Base-by-base conservation (phyloP, 2,888 invertebrate species). In the Meghimatium bilineatum region DNA sequence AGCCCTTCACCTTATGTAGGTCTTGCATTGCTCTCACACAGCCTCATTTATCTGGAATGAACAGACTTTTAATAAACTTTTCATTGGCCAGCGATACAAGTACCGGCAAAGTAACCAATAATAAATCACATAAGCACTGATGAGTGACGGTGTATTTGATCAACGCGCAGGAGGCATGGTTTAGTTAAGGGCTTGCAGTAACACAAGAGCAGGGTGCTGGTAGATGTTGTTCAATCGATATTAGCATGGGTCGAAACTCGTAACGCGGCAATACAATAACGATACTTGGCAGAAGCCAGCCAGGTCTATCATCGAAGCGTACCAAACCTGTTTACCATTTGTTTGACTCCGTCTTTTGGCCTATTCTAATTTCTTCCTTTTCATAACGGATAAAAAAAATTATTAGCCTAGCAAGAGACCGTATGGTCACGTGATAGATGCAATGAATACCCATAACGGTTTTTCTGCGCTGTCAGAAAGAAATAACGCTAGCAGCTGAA, bases 321-420 rank as follows among this genome's bases (percentile, higher is more conserved):
- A 23, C 71, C 71, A 36, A 38, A 71, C 38, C 23, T 71, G 71
- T 71, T 71, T 71, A 71, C 71, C 26, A 38, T 71, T 3, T 71
- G 71, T 23, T 38, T 71, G 71, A 38, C 38, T 26, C 36, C 38
- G 3, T 36, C 71, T 71, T 32, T 26, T 38, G 67, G 34, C 67
- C 67, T 26, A 10, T 34, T 67, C 34, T 26, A 6, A 67, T 26
- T 26, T 67, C 32, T 67, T 32, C n/a, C 67, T 34, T 14, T 67
- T 67, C 12, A 67, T 20, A 34, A 1, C 8, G n/a, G n/a, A n/a
- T n/a, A n/a, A 3, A 67, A 34, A 67, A 63, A n/a, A 63, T n/a
- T 17, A n/a, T 26, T 63, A 23, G 67, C 34, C 32, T 67, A 34
- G 67, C 34, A 67, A 67, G 67, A 67, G 12, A 34, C 20, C 8